Percentiles rank a stretch among this genome's conserved stretches.
These are phyloP conservation scores for Carabus problematicus DNA, from an alignment of 2,888 invertebrate genomes.

Conservation along the genomic window DNA sequence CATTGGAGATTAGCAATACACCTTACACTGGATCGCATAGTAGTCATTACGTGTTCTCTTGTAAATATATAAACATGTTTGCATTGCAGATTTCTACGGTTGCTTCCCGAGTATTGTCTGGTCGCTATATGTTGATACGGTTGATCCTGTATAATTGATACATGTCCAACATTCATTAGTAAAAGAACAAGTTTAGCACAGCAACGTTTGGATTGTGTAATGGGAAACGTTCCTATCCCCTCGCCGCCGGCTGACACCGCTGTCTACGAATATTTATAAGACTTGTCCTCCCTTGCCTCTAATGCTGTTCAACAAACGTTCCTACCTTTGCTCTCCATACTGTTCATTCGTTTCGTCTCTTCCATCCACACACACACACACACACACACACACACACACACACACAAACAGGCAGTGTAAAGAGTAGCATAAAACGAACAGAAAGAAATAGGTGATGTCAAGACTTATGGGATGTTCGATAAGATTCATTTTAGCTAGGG, in stretches of 20 bases:
- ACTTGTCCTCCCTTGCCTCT: slow-evolving; percentile 55
- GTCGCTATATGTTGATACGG: slow-evolving; percentile 3
- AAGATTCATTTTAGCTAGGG: slow-evolving; percentile 61
- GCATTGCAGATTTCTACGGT: not conserved
- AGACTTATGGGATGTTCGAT: slow-evolving; percentile 63
- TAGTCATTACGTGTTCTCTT: not conserved
- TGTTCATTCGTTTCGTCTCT: slow-evolving; percentile 54
- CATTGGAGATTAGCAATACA: not conserved
- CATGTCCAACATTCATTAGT: slow-evolving; percentile 49
- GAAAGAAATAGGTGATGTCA: slow-evolving; percentile 63
- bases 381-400: slow-evolving; percentile 59
- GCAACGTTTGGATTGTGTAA: slow-evolving; percentile 57
- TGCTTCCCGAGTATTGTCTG: not conserved
- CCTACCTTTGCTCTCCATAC: slow-evolving; percentile 56
- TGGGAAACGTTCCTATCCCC: slow-evolving; percentile 62
- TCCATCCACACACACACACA: slow-evolving; percentile 49
- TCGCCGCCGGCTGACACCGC: too few species aligned
- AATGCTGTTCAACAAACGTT: slow-evolving; percentile 50
- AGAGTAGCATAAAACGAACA: slow-evolving; percentile 49
- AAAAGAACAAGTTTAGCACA: slow-evolving; percentile 45
- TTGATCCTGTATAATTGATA: slow-evolving; percentile 47
- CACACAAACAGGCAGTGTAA: slow-evolving; percentile 52
- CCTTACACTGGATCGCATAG: not conserved
- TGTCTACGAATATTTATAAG: slow-evolving; percentile 58
- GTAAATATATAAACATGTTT: too few species aligned